These are phyloP conservation scores for Brachyistius frenatus DNA, from an alignment of 2,113 vertebrate genomes.

Conservation along the genomic window DNA sequence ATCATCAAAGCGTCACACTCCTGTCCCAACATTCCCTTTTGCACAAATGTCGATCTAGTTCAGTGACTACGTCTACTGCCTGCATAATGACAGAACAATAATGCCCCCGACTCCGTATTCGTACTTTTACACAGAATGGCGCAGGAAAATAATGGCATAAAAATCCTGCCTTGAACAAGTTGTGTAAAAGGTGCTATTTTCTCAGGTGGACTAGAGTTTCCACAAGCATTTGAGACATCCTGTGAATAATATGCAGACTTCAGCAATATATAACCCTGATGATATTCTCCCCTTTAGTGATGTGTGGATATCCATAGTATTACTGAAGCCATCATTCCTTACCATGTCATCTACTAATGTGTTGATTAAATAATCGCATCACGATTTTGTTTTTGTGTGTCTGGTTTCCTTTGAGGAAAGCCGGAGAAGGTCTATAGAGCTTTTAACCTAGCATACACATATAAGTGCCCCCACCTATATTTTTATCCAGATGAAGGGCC, in stretches of 20 bases:
- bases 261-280: constrained; percentile 25
- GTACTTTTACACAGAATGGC: no score
- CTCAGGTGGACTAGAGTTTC: constrained; percentile 9
- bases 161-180: no score
- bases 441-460: not conserved
- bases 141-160: no score
- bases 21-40: no score
- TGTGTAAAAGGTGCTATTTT: not conserved
- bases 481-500: constrained; percentile 8
- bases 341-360: constrained; percentile 10
- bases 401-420: not conserved
- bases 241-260: constrained; percentile 34
- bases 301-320: constrained; percentile 5
- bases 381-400: not conserved
- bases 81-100: no score
- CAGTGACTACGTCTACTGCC: no score
- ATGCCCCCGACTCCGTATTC: no score
- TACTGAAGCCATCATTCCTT: not conserved
- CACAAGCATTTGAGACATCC: constrained; percentile 8
- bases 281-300: constrained; percentile 30
- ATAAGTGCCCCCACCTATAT: not conserved
- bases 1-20: no score
- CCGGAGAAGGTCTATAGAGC: not conserved
- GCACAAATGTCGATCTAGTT: no score
- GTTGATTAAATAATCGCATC: constrained; percentile 6